A percentile compares a stretch with the other conserved stretches of the same genome.
Conservation (phyloP, 2,113 vertebrate genomes). For the Coreoperca whiteheadi region DNA sequence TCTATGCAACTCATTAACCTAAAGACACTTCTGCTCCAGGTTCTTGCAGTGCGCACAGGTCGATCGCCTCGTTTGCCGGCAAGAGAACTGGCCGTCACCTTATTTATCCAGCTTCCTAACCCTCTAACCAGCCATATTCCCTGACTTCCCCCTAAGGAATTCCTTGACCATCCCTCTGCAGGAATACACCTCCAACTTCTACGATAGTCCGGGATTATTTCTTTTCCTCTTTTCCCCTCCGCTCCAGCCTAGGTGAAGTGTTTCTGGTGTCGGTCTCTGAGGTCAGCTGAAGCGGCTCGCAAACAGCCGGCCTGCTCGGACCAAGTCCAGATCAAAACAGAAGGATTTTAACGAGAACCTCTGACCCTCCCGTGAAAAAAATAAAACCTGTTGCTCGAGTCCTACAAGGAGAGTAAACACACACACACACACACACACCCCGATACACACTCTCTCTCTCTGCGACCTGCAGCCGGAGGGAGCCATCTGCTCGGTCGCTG, state of each 20-base stretch:
- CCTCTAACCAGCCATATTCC: not conserved
- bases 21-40: too few relatives aligned
- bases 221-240: too few relatives aligned
- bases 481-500: constrained; percentile 10
- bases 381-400: constrained; percentile 1
- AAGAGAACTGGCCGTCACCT: not conserved
- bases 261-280: not conserved
- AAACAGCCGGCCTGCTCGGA: constrained; percentile 9
- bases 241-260: not conserved
- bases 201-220: not conserved
- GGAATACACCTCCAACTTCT: not conserved
- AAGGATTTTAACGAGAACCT: not conserved
- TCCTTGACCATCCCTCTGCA: not conserved
- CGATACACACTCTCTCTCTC: constrained; percentile 15
- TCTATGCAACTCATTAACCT: too few relatives aligned
- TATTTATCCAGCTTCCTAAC: not conserved
- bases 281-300: constrained; percentile 9
- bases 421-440: not conserved
- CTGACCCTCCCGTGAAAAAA: not conserved
- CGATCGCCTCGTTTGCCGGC: not conserved
- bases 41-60: not conserved
- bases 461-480: not conserved
- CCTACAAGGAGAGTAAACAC: not conserved
- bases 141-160: not conserved
- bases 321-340: constrained; percentile 15